Base-by-base conservation (phyloP, 64 coral and sea anemone genomes). In the Stichodactyla helianthus region DNA sequence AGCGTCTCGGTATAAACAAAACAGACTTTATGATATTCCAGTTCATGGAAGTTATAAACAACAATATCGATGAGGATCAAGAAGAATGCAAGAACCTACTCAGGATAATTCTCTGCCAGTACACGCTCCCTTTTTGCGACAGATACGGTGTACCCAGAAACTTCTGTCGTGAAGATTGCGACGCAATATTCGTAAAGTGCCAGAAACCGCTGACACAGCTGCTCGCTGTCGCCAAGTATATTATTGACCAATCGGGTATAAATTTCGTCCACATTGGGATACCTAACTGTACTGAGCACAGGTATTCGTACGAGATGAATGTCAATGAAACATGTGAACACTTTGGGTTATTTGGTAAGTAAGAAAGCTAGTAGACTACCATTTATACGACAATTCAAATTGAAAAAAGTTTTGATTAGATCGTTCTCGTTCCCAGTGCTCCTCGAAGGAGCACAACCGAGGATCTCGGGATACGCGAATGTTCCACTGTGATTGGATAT, bases 341-440 rank as follows among this genome's bases (percentile, higher is more conserved):
- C 79, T 93, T 89, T 87, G 94, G 94, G 68, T 67, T 96, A 20
- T 93, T 96, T 74, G 87, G 94, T 96, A 96, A 93, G 91, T 77
- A 5, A 65, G 9, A n/a, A 6, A 4, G 35, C 35, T 44, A 44
- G 2, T 3, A 44, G 35, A 31, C 28, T 44, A 44, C 35, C 0
- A 44, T 44, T 44, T 44, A 44, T 44, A 44, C 1, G 35, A 44
- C 35, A 44, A 44, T 44, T 44, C 4, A 44, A 44, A 44, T 44
- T 44, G 35, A 44, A 3, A 44, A 44, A 3, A 3, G 35, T 1
- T 44, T 44, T 44, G 35, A 44, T 44, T 44, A 44, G 2, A 44
- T 44, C 35, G 35, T 44, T 44, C 35, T 44, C 35, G 35, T 44
- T 3, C 35, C 35, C 35, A 44, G 35, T 44, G 35, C 35, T 44